Percentiles rank a stretch among this genome's conserved stretches.
These are phyloP conservation scores for Ophion obscuratus DNA, from an alignment of 2,888 invertebrate genomes.

Conservation along the genomic window DNA sequence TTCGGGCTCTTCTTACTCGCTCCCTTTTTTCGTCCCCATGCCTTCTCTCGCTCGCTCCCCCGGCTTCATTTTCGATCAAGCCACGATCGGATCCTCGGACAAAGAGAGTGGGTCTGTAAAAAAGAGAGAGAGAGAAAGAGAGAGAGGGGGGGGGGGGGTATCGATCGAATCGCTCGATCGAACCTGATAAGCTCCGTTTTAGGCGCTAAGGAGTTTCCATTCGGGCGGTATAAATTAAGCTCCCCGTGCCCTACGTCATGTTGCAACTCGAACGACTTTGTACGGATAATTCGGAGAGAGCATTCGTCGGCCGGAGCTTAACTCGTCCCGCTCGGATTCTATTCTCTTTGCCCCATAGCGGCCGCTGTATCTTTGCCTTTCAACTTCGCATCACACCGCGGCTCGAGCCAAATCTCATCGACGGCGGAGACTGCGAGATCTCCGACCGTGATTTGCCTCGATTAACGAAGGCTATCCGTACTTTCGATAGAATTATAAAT, in stretches of 20 bases:
- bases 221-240: slow-evolving; percentile 78
- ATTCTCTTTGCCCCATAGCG: slow-evolving; percentile 29
- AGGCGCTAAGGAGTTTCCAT: slow-evolving; percentile 82
- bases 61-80: slow-evolving; percentile 23
- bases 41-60: slow-evolving; percentile 24
- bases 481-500: slow-evolving; percentile 35
- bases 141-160: slow-evolving; percentile 70
- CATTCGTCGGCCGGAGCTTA: slow-evolving; percentile 46
- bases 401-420: slow-evolving; percentile 53
- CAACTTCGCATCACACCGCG: slow-evolving; percentile 20
- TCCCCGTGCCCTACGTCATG: not conserved
- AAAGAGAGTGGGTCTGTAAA: slow-evolving; percentile 34
- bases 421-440: slow-evolving; percentile 29
- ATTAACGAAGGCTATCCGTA: slow-evolving; percentile 35
- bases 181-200: slow-evolving; percentile 79
- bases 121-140: slow-evolving; percentile 1
- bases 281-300: slow-evolving; percentile 41
- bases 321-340: slow-evolving; percentile 12
- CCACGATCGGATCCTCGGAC: slow-evolving; percentile 78
- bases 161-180: slow-evolving; percentile 80
- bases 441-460: slow-evolving; percentile 39
- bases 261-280: slow-evolving; percentile 32
- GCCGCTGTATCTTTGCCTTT: slow-evolving; percentile 25
- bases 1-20: slow-evolving; percentile 70
- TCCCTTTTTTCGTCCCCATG: slow-evolving; percentile 39